Evolutionary conservation across 2,113 vertebrate species (phyloP), one percentile per base, ranked within the genome.

Genomic region (Clupea harengus): DNA sequence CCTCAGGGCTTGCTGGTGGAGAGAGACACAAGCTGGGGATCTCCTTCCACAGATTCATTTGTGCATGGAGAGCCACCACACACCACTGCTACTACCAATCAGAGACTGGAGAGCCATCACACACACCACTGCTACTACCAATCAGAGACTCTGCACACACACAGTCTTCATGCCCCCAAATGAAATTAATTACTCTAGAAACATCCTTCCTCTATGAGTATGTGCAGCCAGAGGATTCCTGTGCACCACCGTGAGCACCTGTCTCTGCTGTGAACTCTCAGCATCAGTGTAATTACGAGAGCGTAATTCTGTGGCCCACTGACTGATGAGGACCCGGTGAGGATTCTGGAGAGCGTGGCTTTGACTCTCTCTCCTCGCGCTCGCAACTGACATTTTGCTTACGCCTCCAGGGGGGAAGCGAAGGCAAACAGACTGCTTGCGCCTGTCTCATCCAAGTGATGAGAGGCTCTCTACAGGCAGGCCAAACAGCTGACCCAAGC

Each of bases 301-400:
- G 64, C 9, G 25, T 13, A 28, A 72, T 28, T 32, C 64, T 32
- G 7, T 28, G n/a, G 64, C 8, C 64, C 64, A 28, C 2, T 32
- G 64, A 72, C 57, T 22, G 57, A n/a, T 20, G 20, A 20, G 20
- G 57, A 20, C 3, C 57, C 18, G 4, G 57, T 22, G 57, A 64
- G 57, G 57, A 64, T n/a, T 64, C 20, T 20, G 22, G 57, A 22
- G 54, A 57, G 54, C 3, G 13, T 17, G 54, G 54, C 57, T 64
- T 64, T n/a, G n/a, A n/a, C n/a, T n/a, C 64, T 72, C 82, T 75
- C 83, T 81, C 81, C 44, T 82, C 72, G n/a, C 78, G 28, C 57
- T 57, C 81, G 17, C 45, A 20, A 32, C 54, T 87, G 85, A 32
- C 45, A 39, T 81, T 87, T 75, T 4, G 9, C 90, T 90, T 89